Evolutionary conservation across 1,140 invertebrate genomes (phyloP), one percentile per base, ranked within the genome.

Genomic region (Antheraea mylitta): DNA sequence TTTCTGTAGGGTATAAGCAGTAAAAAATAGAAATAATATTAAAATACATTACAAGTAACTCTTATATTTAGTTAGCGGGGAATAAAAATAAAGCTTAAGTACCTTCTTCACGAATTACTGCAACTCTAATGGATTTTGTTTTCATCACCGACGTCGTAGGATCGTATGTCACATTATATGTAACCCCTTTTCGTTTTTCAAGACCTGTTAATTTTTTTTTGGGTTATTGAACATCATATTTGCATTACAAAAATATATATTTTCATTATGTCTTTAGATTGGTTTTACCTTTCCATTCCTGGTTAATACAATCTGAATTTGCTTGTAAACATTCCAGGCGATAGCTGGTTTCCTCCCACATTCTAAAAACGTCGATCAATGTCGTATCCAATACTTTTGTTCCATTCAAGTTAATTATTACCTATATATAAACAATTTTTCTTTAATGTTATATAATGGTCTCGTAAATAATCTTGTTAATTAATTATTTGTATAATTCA

Each of bases 321-420:
- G 96, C 95, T 92, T 99, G 99, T 11, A 95, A 92, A 71, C 94
- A 93, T 86, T 99, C 98, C 58, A 99, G 86, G 73, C 95, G 95
- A 82, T 97, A 99, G 91, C 98, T 99, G 0, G 98, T 99, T 85
- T 98, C 97, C 92, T 99, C 99, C 99, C 98, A 99, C 73, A 96
- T 94, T 79, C 95, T 93, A 85, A 97, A 95, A 22, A 98, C 87
- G 0, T 94, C 82, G 19, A 94, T 85, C 22, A 99, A 93, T 6
- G 93, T 92, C 16, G 94, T 94, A 45, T 95, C 86, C 1, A 99
- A 79, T 1, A 97, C 93, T 22, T 86, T 79, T 13, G 91, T 78
- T 5, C 93, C 93, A 69, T 96, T 95, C 0, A 98, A 92, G 37
- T 91, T 78, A 91, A 94, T 93, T 92, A 86, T 74, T 0, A 91